Percentiles rank a stretch among this genome's conserved stretches.
Evolutionary conservation across 2,797 vertebrate genomes (phyloP).

Genomic region (Acanthopagrus latus): DNA sequence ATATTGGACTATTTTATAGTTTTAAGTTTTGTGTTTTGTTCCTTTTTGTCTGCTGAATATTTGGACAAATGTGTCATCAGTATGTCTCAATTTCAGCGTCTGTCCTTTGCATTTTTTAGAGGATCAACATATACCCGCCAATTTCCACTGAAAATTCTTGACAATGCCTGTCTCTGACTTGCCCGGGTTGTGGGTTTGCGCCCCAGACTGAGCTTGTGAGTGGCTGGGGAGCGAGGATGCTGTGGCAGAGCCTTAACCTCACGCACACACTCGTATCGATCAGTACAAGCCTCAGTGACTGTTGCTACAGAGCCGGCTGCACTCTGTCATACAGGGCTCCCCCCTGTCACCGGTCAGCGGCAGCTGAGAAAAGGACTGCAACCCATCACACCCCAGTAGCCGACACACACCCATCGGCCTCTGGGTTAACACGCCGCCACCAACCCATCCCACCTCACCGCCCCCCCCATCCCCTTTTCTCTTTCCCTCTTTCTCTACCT

Average conservation of each 20-base stretch:
- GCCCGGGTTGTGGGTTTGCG: conserved; percentile 30
- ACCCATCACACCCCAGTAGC: conserved; percentile 38
- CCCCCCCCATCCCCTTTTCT: conserved; percentile 58
- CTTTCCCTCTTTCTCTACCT: conserved; percentile 93
- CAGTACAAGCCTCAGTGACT: conserved; percentile 73
- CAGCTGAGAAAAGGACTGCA: conserved; percentile 51
- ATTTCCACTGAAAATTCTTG: conserved; percentile 7
- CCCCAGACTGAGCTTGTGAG: conserved; percentile 34
- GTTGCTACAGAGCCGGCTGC: conserved; percentile 68
- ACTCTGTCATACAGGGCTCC: conserved; percentile 61
- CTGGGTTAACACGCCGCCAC: conserved; percentile 80
- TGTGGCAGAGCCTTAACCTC: conserved; percentile 77
- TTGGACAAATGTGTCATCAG: neutral
- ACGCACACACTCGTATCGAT: conserved; percentile 74
- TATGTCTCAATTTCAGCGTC: no score
- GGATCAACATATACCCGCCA: no score
- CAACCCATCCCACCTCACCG: conserved; percentile 37
- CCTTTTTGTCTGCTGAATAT: neutral
- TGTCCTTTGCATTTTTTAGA: no score
- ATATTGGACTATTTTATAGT: no score
- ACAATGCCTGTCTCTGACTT: conserved; percentile 34
- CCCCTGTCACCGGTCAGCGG: conserved; percentile 58
- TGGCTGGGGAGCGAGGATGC: conserved; percentile 61
- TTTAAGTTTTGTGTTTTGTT: neutral
- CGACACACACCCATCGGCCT: conserved; percentile 86